Evolutionary conservation across 2,113 vertebrate genomes (phyloP), one percentile per base, ranked within the genome.

Genomic region (Morone chrysops): DNA sequence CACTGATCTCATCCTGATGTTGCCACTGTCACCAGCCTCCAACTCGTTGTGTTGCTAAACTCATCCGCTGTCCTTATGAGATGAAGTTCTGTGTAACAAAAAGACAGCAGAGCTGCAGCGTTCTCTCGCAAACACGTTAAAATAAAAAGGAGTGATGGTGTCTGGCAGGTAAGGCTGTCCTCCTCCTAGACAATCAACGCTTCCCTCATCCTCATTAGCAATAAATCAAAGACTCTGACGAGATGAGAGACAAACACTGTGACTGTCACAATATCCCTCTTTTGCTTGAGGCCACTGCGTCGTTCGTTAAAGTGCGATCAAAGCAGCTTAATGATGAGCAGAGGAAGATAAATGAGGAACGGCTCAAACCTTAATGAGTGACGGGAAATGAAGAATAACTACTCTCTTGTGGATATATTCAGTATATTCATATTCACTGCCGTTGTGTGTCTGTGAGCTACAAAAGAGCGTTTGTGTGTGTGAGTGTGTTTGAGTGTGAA

Each of bases 241-340:
- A 85, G 74, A 76, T 20, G 18, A 48, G 75, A 82, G 51, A 89
- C 80, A 85, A 84, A 83, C 75, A 61, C 66, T 60, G 56, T 5
- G 50, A 69, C 70, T 56, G 82, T 84, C 72, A 89, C 73, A 82
- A 87, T 85, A 84, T 87, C 67, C 47, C 61, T 78, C 77, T 83
- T 87, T 90, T 92, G 87, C 92, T 73, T 66, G 22, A 73, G 56
- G 65, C 54, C 70, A 40, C 63, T 9, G 70, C 67, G 0, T 73
- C n/a, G 38, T 86, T 87, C 38, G 76, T 82, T 83, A 78, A 85
- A 73, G 70, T 91, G 88, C 40, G 73, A 90, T 92, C 85, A 91
- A 91, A 92, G 92, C 83, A 48, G 83, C 85, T 87, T 90, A 90
- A 91, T 90, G 92, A 91, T 61, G 84, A 89, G 92, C 71, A 54